Evolutionary conservation across 2,888 invertebrate species (phyloP).

Genomic region (Folsomia candida): DNA sequence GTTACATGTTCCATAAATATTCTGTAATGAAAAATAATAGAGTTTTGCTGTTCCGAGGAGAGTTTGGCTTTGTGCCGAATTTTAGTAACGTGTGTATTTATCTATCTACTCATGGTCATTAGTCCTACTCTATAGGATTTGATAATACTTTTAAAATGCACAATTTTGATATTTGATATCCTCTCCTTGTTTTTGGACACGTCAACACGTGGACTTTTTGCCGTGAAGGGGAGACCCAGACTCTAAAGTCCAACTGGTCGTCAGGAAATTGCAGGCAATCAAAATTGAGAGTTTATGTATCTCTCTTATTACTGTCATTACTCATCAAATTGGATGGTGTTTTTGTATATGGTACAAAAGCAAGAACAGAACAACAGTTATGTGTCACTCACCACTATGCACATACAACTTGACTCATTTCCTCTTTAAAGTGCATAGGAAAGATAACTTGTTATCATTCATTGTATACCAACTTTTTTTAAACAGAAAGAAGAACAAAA

Average conservation of each 20-base stretch:
- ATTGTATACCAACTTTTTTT: too few relatives aligned
- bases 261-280: background rate
- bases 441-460: too few relatives aligned
- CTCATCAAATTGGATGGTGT: too few relatives aligned
- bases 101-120: background rate
- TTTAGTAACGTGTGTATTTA: background rate
- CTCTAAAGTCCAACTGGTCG: background rate
- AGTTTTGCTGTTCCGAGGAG: background rate
- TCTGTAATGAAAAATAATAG: background rate
- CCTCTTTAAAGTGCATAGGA: too few relatives aligned
- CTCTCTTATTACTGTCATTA: background rate
- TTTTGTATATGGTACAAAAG: too few relatives aligned
- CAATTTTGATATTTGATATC: background rate
- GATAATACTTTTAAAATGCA: background rate
- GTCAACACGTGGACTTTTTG: background rate
- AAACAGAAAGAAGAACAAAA: too few relatives aligned
- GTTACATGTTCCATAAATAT: background rate
- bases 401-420: too few relatives aligned
- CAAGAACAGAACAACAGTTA: too few relatives aligned
- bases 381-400: too few relatives aligned
- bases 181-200: background rate
- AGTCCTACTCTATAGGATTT: too few relatives aligned
- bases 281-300: background rate
- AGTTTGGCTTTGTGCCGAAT: too few relatives aligned
- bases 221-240: background rate